Percentiles rank a stretch among this genome's conserved stretches.
Conservation (phyloP, 2,797 vertebrate genomes). For the Gorsachius magnificus region DNA sequence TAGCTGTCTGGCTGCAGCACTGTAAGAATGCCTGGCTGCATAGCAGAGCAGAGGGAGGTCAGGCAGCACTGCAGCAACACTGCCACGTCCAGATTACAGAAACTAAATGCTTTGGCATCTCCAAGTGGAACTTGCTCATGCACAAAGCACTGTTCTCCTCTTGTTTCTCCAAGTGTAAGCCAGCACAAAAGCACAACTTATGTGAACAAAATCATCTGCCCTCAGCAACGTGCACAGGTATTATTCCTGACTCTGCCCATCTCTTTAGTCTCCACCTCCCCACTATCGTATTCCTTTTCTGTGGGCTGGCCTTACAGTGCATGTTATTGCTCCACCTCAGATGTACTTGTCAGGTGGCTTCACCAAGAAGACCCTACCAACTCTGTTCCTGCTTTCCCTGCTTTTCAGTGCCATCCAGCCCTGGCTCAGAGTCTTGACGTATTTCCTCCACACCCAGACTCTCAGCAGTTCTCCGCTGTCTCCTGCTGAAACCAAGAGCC, state of each 20-base stretch:
- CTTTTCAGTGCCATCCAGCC: neutral
- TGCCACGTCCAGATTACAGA: neutral
- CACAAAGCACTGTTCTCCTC: neutral
- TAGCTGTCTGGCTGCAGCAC: neutral
- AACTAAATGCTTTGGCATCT: neutral
- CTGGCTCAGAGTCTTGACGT: neutral
- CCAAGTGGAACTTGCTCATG: neutral
- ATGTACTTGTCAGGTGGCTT: neutral
- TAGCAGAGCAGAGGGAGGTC: neutral
- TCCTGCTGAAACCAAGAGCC: neutral
- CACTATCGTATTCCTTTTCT: neutral
- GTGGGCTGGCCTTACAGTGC: neutral
- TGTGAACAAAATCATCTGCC: neutral
- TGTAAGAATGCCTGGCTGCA: neutral
- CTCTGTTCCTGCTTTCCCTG: neutral
- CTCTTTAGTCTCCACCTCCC: neutral
- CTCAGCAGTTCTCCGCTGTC: neutral
- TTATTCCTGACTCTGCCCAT: neutral
- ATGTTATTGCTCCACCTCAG: neutral
- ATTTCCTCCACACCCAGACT: conserved; percentile 25
- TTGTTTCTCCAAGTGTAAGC: neutral
- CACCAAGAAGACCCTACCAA: neutral
- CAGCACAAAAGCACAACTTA: neutral
- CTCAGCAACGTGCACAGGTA: neutral
- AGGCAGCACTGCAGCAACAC: neutral